These are phyloP conservation scores for Molothrus aeneus DNA, from an alignment of 2,797 vertebrate species.

Conservation along the genomic window DNA sequence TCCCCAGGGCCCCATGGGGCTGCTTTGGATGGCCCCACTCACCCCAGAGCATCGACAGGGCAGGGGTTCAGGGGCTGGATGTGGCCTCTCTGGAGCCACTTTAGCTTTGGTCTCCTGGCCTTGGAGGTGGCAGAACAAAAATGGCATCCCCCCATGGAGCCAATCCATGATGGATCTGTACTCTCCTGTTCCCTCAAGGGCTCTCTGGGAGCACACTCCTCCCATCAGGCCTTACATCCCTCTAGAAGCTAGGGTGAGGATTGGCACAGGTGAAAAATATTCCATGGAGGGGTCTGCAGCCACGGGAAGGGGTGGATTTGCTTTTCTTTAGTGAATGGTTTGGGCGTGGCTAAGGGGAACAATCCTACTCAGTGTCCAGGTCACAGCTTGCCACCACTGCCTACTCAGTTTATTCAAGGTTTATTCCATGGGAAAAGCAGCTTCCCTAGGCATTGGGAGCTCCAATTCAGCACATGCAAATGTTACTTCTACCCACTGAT, in stretches of 20 bases:
- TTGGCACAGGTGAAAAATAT: not conserved
- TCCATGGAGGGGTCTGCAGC: not conserved
- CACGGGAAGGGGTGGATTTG: not conserved
- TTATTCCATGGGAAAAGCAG: not conserved
- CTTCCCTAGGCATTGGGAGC: not conserved
- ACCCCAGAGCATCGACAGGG: rapidly evolving
- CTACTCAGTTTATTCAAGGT: not conserved
- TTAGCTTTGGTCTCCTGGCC: not conserved
- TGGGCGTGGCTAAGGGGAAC: not conserved
- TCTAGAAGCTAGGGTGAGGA: not conserved
- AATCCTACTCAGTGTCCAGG: not conserved
- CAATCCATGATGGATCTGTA: not conserved
- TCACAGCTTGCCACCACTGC: not conserved
- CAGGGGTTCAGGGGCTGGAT: not conserved
- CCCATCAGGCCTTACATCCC: not conserved
- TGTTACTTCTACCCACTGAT: not conserved
- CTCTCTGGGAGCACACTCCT: not conserved
- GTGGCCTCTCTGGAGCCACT: not conserved
- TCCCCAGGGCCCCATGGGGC: not conserved
- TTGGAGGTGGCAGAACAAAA: not conserved
- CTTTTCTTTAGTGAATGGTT: not conserved
- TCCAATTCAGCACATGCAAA: not conserved
- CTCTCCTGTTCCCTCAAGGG: not conserved
- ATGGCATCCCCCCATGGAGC: not conserved
- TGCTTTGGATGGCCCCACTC: not conserved